phyloP scores from a whole-genome alignment of 1,140 invertebrate species.

The Leptonema lineaticorne region DNA sequence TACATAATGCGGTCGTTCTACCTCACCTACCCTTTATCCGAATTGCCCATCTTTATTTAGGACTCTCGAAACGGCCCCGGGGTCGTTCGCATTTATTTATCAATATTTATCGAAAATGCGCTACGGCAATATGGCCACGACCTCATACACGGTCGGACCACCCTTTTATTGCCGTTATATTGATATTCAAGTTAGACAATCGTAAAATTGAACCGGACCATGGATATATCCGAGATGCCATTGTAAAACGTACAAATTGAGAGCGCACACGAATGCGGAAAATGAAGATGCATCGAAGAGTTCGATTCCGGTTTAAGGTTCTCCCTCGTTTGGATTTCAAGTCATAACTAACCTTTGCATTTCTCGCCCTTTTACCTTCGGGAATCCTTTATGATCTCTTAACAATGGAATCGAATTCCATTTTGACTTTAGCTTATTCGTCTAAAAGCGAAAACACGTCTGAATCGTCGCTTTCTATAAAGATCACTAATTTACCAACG shows the following conservation, averaged over 20 bases:
- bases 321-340: too few relatives aligned
- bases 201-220: neutral
- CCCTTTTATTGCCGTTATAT: constrained; percentile 5
- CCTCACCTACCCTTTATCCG: constrained; percentile 22
- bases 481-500: too few relatives aligned
- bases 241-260: too few relatives aligned
- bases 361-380: constrained; percentile 33
- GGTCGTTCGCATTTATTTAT: constrained; percentile 14
- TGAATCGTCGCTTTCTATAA: constrained; percentile 11
- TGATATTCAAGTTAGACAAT: constrained; percentile 11
- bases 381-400: constrained; percentile 39
- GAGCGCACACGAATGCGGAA: too few relatives aligned
- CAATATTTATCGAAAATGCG: constrained; percentile 7
- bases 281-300: too few relatives aligned
- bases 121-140: neutral
- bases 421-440: neutral
- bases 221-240: too few relatives aligned
- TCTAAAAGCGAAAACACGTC: constrained; percentile 1
- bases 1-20: constrained; percentile 24
- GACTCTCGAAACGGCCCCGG: constrained; percentile 18
- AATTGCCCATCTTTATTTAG: constrained; percentile 31
- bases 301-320: too few relatives aligned
- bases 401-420: too few relatives aligned
- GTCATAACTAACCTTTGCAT: constrained; percentile 39
- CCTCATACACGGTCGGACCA: too few relatives aligned